These are phyloP conservation scores for Pipistrellus pipistrellus DNA, from an alignment of 2,797 vertebrate species.

Conservation along the genomic window DNA sequence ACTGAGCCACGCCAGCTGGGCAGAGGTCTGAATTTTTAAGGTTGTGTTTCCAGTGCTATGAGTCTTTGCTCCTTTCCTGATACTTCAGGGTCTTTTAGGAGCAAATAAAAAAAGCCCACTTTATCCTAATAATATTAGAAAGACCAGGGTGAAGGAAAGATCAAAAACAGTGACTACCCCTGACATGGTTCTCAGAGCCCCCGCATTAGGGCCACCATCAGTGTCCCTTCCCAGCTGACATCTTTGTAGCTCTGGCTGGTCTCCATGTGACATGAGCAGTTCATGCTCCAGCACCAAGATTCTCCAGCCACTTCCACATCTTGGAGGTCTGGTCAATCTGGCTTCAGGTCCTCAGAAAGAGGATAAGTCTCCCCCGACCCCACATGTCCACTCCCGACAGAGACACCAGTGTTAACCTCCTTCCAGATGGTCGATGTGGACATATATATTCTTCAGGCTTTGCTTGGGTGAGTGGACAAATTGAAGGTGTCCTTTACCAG, in stretches of 20 bases:
- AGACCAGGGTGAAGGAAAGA: too few relatives aligned
- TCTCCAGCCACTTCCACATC: neutral
- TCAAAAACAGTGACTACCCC: neutral
- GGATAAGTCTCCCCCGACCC: neutral
- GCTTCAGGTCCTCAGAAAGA: neutral
- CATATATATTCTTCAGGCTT: neutral
- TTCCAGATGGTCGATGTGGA: neutral
- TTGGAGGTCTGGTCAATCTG: neutral
- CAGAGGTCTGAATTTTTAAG: neutral
- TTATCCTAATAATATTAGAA: neutral
- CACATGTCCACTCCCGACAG: neutral
- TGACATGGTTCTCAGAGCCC: neutral
- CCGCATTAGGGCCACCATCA: neutral
- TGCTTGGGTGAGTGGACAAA: too few relatives aligned
- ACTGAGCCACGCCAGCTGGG: too few relatives aligned
- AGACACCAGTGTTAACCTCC: neutral
- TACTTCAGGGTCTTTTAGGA: neutral
- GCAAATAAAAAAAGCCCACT: neutral
- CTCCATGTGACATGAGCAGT: neutral
- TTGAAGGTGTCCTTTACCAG: conserved; percentile 66
- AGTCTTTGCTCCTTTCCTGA: neutral
- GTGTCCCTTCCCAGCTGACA: neutral
- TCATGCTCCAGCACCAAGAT: too few relatives aligned
- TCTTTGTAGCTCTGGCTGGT: neutral
- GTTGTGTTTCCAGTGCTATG: neutral